phyloP scores from a whole-genome alignment of 2,113 vertebrate species.

The Odocoileus hemionus region DNA sequence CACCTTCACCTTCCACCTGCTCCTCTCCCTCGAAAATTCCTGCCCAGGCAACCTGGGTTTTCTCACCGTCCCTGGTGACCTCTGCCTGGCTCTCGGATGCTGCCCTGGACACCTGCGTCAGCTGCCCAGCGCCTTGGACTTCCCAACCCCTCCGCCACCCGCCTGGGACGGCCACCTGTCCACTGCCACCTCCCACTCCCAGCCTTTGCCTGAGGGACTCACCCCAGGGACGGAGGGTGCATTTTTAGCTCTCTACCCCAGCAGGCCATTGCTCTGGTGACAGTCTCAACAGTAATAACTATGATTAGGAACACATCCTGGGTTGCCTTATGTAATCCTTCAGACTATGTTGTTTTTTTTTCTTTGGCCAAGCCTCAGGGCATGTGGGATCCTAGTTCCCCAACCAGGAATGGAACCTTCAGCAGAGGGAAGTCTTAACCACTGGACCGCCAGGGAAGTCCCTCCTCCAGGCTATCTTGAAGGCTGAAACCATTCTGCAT shows the following conservation, averaged over 20 bases:
- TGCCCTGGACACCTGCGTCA: background rate
- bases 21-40: background rate
- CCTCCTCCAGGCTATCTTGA: background rate
- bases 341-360: background rate
- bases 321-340: background rate
- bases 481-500: background rate
- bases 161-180: background rate
- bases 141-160: background rate
- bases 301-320: background rate
- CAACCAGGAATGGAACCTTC: background rate
- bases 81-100: background rate
- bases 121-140: background rate
- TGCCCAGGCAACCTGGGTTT: background rate
- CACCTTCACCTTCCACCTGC: background rate
- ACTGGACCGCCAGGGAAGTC: background rate
- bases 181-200: background rate
- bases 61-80: background rate
- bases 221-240: background rate
- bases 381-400: background rate
- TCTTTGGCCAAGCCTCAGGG: background rate
- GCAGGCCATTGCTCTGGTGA: background rate
- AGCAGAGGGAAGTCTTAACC: background rate
- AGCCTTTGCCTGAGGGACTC: background rate
- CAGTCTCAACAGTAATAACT: background rate
- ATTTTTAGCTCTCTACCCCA: background rate